Evolutionary conservation across 2,888 invertebrate species (phyloP), one percentile per base, ranked within the genome.

Genomic region (Drosophila nigricruria): DNA sequence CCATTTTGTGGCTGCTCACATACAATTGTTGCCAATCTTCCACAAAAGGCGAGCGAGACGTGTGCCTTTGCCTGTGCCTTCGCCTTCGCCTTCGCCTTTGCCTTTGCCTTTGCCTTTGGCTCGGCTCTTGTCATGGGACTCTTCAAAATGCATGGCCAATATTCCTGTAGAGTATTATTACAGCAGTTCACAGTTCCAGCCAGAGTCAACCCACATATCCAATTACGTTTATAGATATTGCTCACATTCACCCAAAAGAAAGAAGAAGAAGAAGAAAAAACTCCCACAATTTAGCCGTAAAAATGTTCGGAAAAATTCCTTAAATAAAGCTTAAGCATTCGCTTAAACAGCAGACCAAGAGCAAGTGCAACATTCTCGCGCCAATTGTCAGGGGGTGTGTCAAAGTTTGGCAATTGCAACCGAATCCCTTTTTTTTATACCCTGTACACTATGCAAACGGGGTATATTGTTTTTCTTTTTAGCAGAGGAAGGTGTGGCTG

Each of bases 11-110:
- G 85, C 75, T 73, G 79, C 76, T 18, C 49, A 49, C 49, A 49
- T 84, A 79, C 90, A 91, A 89, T 91, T 91, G 90, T 83, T 85
- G 81, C 83, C 90, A 90, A 91, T 91, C 86, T 87, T 77, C 77
- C 63, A 50, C 34, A 43, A 64, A 43, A 10, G 65, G 70, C 45
- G 40, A 62, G 32, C 23, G 68, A 72, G 63, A 74, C 79, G 69
- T 74, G 79, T 75, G 78, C 62, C 58, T 54, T 43, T 62, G 72
- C 25, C 43, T 32, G n/a, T 9, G 32, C 32, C 32, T 12, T 32
- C 8, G 30, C 6, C 30, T n/a, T n/a, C 8, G 30, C 30, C 12
- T 12, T 32, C 12, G 32, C 32, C 32, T 12, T 32, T 8, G 30
- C 6, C 30, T n/a, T n/a, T 30, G 30, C 30, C 12, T 12, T 12